Percentiles rank a stretch among this genome's conserved stretches.
Conservation (phyloP, 2,888 invertebrate genomes). For the Drosophila atroscutellata region DNA sequence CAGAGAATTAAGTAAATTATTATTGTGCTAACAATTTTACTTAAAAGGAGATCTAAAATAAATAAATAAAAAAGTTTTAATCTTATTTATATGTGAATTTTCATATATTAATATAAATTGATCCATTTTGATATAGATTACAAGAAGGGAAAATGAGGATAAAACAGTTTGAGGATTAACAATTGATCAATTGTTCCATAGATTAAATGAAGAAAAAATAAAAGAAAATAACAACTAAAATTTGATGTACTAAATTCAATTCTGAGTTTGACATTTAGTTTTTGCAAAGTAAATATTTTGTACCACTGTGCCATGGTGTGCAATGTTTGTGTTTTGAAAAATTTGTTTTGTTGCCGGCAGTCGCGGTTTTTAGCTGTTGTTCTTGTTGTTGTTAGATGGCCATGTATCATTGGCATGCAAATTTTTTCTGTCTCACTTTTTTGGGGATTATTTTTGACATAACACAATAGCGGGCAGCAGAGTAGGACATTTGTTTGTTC, state of each 20-base stretch:
- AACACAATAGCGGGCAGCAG: constrained; percentile 23
- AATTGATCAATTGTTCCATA: background rate
- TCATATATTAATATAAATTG: background rate
- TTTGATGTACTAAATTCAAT: background rate
- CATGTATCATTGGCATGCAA: constrained; percentile 74
- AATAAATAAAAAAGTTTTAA: background rate
- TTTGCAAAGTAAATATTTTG: background rate
- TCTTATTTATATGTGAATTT: background rate
- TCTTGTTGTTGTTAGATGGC: constrained; percentile 15
- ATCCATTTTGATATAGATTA: background rate
- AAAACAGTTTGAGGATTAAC: background rate
- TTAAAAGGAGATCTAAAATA: background rate
- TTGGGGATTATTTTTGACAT: constrained; percentile 13
- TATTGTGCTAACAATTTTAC: background rate
- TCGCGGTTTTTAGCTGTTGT: constrained; percentile 10
- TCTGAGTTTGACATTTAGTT: background rate
- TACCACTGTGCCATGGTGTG: constrained; percentile 36
- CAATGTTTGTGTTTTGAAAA: constrained; percentile 35
- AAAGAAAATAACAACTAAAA: background rate
- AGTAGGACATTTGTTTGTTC: constrained; percentile 26
- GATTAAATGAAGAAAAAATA: background rate
- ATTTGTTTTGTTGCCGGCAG: constrained; percentile 30
- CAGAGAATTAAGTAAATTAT: background rate
- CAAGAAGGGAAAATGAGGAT: background rate
- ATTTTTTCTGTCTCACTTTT: constrained; percentile 38